phyloP scores from a whole-genome alignment of 2,113 vertebrate genomes.

The Martes martes region DNA sequence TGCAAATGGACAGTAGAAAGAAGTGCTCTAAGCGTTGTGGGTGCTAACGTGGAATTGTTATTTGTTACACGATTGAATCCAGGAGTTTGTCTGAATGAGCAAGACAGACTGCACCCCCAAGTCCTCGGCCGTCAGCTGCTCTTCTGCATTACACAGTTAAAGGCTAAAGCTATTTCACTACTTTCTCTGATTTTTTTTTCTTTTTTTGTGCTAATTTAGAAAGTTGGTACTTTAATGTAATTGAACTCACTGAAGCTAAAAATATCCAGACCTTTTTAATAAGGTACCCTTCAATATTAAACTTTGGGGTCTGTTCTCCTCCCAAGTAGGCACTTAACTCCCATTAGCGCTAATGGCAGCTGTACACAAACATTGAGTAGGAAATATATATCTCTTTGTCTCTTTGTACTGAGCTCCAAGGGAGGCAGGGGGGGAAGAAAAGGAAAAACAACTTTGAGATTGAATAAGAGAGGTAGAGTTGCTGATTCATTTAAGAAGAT shows the following conservation, averaged over 20 bases:
- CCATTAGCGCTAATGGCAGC: slow-evolving; percentile 76
- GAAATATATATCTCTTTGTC: slow-evolving; percentile 78
- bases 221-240: slow-evolving; percentile 72
- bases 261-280: slow-evolving; percentile 71
- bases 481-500: slow-evolving; percentile 80
- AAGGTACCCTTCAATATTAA: slow-evolving; percentile 76
- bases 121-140: background rate
- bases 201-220: slow-evolving; percentile 57
- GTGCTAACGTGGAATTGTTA: slow-evolving; percentile 21
- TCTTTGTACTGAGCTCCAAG: slow-evolving; percentile 75
- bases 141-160: background rate
- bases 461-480: slow-evolving; percentile 72
- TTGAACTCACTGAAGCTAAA: slow-evolving; percentile 74
- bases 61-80: background rate
- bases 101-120: background rate
- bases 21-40: background rate
- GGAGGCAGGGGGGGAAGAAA: background rate
- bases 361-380: slow-evolving; percentile 52
- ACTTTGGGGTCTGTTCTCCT: slow-evolving; percentile 70
- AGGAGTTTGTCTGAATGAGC: background rate
- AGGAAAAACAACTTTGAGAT: slow-evolving; percentile 74
- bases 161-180: slow-evolving; percentile 61
- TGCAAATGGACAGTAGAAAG: background rate
- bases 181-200: slow-evolving; percentile 59
- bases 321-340: slow-evolving; percentile 78